Evolutionary conservation across 2,888 invertebrate species (phyloP), one percentile per base, ranked within the genome.

Genomic region (Calliphora vomitoria): DNA sequence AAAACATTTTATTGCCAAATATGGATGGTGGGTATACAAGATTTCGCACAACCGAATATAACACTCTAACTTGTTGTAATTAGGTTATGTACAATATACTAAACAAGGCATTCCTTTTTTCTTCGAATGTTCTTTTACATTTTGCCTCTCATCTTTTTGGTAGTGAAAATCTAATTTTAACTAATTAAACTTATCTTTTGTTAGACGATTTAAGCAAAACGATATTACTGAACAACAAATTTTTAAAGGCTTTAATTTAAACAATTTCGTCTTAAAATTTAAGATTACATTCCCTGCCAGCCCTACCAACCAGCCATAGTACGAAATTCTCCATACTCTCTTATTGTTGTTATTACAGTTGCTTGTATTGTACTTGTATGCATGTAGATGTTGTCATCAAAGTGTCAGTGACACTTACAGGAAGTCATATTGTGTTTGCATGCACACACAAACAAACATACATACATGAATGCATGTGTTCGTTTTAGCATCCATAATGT

Each of bases 321-420:
- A 64, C 44, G 10, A 60, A 35, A 35, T 53, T 62, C 55, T 55
- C 41, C 47, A 58, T 74, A 53, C 60, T 13, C 25, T 55, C 18
- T 38, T 20, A 41, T 72, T 83, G 69, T 44, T 62, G 47, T 66
- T 66, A 4, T 68, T 66, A 15, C 50, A 81, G 35, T 74, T 74
- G 35, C 55, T 53, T 41, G 50, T 72, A 25, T 44, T 50, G 66
- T 72, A 44, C 38, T 44, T 68, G 78, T 35, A 47, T 76, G 64
- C 53, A 53, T 82, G 83, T 84, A 64, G 50, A 74, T 83, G 76
- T 78, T 87, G 84, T 87, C 87, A 84, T 78, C 87, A 87, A 76
- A 87, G 81, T 87, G 87, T 87, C 87, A 87, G 44, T 87, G 87
- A 84, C 87, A 87, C 83, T 87, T 80, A 50, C 84, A 87, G 87